A percentile compares a stretch with the other conserved stretches of the same genome.
phyloP scores from a whole-genome alignment of 2,888 invertebrate species.

The Notocelia uddmanniana region DNA sequence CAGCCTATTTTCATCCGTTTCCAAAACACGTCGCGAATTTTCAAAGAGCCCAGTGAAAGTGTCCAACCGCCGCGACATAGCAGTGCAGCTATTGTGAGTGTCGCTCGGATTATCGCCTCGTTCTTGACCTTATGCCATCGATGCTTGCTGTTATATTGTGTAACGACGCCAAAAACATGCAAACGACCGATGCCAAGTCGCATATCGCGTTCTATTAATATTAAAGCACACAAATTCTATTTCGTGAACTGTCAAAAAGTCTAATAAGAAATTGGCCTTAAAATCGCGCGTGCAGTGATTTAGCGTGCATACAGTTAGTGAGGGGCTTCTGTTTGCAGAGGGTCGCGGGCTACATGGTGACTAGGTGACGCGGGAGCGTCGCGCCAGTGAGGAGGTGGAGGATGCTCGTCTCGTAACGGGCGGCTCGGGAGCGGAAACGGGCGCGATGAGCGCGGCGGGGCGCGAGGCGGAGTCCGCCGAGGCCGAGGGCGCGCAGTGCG shows the following conservation, averaged over 20 bases:
- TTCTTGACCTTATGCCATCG: slow-evolving; percentile 80
- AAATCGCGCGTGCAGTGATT: slow-evolving; percentile 48
- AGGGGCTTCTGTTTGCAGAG: slow-evolving; percentile 43
- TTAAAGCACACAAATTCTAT: slow-evolving; percentile 50
- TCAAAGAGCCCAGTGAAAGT: slow-evolving; percentile 47
- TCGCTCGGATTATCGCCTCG: slow-evolving; percentile 61
- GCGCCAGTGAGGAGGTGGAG: slow-evolving; percentile 56
- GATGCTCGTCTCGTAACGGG: slow-evolving; percentile 67
- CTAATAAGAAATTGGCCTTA: slow-evolving; percentile 57
- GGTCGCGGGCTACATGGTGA: slow-evolving; percentile 34
- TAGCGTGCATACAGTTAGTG: slow-evolving; percentile 31
- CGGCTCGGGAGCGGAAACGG: slow-evolving; percentile 56
- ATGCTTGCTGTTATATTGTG: slow-evolving; percentile 75
- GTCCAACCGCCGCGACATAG: slow-evolving; percentile 44
- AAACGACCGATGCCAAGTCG: slow-evolving; percentile 75
- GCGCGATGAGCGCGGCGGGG: slow-evolving; percentile 81
- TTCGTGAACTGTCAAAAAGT: slow-evolving; percentile 54
- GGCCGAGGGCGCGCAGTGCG: slow-evolving; percentile 53
- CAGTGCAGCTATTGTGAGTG: slow-evolving; percentile 62
- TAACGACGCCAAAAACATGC: slow-evolving; percentile 78
- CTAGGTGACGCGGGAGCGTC: slow-evolving; percentile 54
- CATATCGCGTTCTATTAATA: slow-evolving; percentile 57
- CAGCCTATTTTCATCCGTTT: slow-evolving; percentile 63
- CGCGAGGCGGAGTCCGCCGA: slow-evolving; percentile 64
- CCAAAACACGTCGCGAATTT: slow-evolving; percentile 49